These are phyloP conservation scores for Archilochus colubris DNA, from an alignment of 2,113 vertebrate species.

Conservation along the genomic window DNA sequence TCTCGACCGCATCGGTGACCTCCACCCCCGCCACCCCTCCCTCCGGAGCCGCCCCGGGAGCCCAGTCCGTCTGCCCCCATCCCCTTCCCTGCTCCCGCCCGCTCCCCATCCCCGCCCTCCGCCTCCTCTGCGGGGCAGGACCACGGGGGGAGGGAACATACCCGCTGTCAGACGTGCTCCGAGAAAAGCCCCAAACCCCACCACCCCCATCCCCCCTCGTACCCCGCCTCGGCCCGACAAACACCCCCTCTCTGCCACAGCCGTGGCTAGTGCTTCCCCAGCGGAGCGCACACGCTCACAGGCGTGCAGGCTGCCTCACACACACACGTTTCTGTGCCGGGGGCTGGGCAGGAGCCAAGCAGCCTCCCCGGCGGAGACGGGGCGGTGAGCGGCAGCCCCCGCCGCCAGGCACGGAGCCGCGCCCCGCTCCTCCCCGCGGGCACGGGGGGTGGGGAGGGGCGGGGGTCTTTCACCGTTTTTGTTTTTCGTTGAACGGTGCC, in stretches of 20 bases:
- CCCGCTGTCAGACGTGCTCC: background rate
- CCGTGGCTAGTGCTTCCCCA: background rate
- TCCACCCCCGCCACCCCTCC: too few species aligned
- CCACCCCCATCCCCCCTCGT: background rate
- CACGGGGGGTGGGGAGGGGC: too few species aligned
- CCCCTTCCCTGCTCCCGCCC: background rate
- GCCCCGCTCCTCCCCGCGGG: background rate
- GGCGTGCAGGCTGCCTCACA: background rate
- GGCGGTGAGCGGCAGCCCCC: background rate
- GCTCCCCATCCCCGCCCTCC: slow-evolving; percentile 36
- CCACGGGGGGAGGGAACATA: slow-evolving; percentile 6
- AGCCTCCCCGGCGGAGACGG: background rate
- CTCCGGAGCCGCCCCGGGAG: background rate
- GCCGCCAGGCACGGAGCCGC: background rate
- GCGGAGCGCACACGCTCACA: background rate
- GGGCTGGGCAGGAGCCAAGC: background rate
- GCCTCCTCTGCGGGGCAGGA: slow-evolving; percentile 17
- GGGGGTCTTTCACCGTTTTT: background rate
- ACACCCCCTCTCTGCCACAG: background rate
- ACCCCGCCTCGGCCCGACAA: background rate
- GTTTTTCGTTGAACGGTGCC: background rate
- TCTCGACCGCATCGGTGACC: background rate
- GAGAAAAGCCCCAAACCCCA: background rate
- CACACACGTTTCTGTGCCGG: background rate
- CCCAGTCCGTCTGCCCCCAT: background rate